Evolutionary conservation across 2,113 vertebrate species (phyloP), one percentile per base, ranked within the genome.

Genomic region (Condylura cristata): DNA sequence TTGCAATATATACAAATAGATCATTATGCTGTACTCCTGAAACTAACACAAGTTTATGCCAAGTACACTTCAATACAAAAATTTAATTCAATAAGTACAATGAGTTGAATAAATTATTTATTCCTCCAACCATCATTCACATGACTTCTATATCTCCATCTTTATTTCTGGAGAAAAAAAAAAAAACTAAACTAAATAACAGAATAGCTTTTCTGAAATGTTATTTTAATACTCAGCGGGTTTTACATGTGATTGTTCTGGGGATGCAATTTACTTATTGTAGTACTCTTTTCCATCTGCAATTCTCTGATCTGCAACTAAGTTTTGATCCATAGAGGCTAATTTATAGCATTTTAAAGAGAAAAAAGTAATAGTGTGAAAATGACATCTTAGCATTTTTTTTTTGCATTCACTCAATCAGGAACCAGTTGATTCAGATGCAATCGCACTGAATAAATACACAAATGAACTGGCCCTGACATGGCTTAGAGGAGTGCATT

Each of bases 371-470:
- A 83, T 53, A 76, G 86, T 60, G 65, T 44, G 65, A 90, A 95
- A 95, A 76, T 83, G 81, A 82, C 92, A 90, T 82, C 63, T 92
- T 65, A 39, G 53, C 41, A 41, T 68, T 79, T 85, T 83, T 74
- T 68, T 95, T 95, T 70, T 41, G 53, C 63, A 83, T 86, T 93
- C 95, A 95, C 66, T 93, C 89, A 66, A 76, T 89, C 78, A 39
- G 85, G 51, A 92, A 89, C 89, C 96, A 74, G 84, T 91, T 86
- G 79, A 95, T 96, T 97, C 85, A 63, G 70, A 95, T 92, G 96
- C 96, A 95, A 91, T 86, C 92, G 95, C 93, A 95, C 53, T 95
- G 93, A 96, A 96, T 89, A 95, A 96, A 96, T 89, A 95, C 89
- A 96, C 89, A 96, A 96, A 96, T 94, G 95, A 89, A 93, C 34